Base-by-base conservation (phyloP, 2,113 vertebrate genomes). In the Equus quagga region DNA sequence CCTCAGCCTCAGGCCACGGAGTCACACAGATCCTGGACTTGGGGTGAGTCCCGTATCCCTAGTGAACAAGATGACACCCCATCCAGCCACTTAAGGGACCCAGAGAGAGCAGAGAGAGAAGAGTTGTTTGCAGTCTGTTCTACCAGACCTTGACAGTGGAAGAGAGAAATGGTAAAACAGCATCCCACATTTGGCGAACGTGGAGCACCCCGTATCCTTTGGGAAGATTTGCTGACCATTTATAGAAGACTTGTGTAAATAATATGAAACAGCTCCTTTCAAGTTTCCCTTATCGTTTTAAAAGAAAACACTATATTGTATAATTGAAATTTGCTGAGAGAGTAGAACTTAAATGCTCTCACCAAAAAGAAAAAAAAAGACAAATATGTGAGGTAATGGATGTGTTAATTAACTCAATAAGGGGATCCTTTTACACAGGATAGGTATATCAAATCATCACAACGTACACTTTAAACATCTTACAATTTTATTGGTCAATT, bases 311-410 rank as follows among this genome's bases (percentile, higher is more conserved):
- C 23, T 72, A 26, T 44, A 13, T 10, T 46, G 10, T 14, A 26
- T 41, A 67, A 76, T 24, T 56, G 46, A 86, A n/a, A 69, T 17
- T 86, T 85, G 70, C n/a, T 76, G n/a, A 93, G 82, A 86, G 31
- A 60, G 33, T 46, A 82, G n/a, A 56, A 67, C 10, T n/a, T 79
- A 33, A 76, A 65, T 46, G 46, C 67, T 64, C 21, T 26, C 11
- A 33, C 58, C 70, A 75, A 17, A 69, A 87, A 13, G n/a, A 33
- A 73, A 21, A 56, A 44, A 33, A 79, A 36, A 80, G 28, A 72
- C 56, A 13, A 72, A 72, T 23, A 62, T 26, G 36, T 64, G 58
- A 33, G 60, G 41, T 72, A 46, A 81, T 6, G 3, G 24, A 19
- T 44, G 19, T 54, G 46, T 64, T 89, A 24, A 58, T 44, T 81